These are phyloP conservation scores for Ciconia nigra DNA, from an alignment of 2,797 vertebrate species.

Conservation along the genomic window DNA sequence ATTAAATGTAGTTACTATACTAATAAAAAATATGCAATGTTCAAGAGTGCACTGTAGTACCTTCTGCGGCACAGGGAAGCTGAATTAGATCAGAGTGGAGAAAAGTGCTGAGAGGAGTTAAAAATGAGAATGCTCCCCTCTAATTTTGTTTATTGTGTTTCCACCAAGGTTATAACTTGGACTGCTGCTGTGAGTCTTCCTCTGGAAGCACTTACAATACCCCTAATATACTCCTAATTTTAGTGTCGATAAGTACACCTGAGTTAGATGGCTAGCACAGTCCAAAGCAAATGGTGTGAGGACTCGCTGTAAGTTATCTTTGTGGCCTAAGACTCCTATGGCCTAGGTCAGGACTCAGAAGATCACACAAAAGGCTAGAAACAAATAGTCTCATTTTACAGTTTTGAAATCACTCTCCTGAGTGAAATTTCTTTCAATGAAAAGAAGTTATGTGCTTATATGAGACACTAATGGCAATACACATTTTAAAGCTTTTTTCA, in stretches of 20 bases:
- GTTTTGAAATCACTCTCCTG: neutral
- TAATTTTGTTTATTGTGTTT: neutral
- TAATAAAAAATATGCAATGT: neutral
- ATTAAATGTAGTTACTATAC: neutral
- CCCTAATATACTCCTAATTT: neutral
- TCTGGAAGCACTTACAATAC: neutral
- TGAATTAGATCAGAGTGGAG: neutral
- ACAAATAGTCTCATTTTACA: neutral
- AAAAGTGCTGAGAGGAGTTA: neutral
- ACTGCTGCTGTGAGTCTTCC: neutral
- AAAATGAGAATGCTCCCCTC: neutral
- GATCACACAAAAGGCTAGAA: neutral
- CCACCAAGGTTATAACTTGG: neutral
- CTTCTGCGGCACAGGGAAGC: neutral
- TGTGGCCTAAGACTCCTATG: neutral
- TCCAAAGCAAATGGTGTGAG: neutral
- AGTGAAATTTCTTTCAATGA: neutral
- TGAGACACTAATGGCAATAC: neutral
- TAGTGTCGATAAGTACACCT: neutral
- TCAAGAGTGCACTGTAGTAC: neutral
- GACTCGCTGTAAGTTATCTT: neutral
- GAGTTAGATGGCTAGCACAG: neutral
- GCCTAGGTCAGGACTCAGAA: neutral
- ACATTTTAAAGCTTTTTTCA: neutral
- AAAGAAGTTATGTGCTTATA: neutral